Conservation (phyloP, 2,888 invertebrate genomes). For the Aromia moschata region DNA sequence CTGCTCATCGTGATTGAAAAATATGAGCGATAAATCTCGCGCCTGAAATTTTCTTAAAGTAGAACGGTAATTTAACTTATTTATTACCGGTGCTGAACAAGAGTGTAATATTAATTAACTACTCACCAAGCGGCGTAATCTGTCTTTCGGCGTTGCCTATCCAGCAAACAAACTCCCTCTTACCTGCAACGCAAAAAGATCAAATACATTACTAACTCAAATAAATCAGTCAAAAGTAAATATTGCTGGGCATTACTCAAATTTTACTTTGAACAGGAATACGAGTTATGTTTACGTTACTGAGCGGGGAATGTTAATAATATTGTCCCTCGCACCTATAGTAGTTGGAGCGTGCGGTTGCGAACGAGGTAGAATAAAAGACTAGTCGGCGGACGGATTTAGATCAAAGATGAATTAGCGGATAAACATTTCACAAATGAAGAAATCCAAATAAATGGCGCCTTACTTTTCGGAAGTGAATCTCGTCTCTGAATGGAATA, state of each 20-base stretch:
- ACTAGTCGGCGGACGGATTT: conserved; percentile 23
- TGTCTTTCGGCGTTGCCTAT: conserved; percentile 51
- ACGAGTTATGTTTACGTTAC: conserved; percentile 31
- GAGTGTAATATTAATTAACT: conserved; percentile 59
- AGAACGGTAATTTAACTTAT: conserved; percentile 56
- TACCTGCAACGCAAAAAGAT: conserved; percentile 56
- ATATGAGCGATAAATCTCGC: conserved; percentile 38
- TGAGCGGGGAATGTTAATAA: conserved; percentile 28
- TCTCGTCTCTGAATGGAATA: no score
- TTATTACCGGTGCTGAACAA: conserved; percentile 56
- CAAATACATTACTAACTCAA: conserved; percentile 39
- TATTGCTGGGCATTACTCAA: conserved; percentile 34
- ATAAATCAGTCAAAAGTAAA: conserved; percentile 46
- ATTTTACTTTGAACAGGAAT: conserved; percentile 33
- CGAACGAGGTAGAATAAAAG: conserved; percentile 28
- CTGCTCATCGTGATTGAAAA: conserved; percentile 35
- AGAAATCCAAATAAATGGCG: conserved; percentile 13
- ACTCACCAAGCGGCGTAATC: conserved; percentile 55
- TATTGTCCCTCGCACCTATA: conserved; percentile 34
- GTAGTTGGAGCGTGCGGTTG: conserved; percentile 25
- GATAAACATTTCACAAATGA: conserved; percentile 14
- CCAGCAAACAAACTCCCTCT: conserved; percentile 42
- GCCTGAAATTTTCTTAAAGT: conserved; percentile 49
- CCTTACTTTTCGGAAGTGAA: background rate
- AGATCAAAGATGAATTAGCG: conserved; percentile 24